Base-by-base conservation (phyloP, 2,797 vertebrate species). In the Psittacula echo region DNA sequence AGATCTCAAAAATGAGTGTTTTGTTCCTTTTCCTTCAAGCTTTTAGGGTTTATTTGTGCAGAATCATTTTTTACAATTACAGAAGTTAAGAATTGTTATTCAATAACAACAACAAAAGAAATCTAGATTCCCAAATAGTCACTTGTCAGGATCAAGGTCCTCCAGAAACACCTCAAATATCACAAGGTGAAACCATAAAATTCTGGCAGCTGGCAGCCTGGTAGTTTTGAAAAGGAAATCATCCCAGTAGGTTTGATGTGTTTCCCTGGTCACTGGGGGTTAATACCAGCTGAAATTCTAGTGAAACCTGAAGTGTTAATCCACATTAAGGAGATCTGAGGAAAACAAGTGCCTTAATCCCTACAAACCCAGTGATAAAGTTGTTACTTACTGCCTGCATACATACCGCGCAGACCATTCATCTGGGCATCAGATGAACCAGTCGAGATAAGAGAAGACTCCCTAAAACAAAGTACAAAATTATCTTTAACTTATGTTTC, bases 291-390 rank as follows among this genome's bases (percentile, higher is more conserved):
- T 87, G 80, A 85, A 93, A 85, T 80, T 80, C 65, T 74, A 68
- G 56, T 62, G 91, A 93, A 93, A 94, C 80, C 84, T 82, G 72
- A 23, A 73, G 92, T 67, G 82, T 88, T 95, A 96, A 92, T 93
- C 79, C 54, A 73, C 29, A n/a, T 86, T 92, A 93, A 89, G 77
- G 60, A 90, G 84, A 89, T 90, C 53, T 84, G 68, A 41, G 56
- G 44, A 72, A 86, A 95, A 18, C 72, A 87, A 93, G 53, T 2
- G 5, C 56, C 71, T 89, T 89, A 90, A 94, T 96, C 89, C 78
- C 19, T 2, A 1, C 41, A 91, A 83, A 77, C 68, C 47, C 44
- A 66, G 34, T 74, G 80, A 74, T 80, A 72, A 88, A 74, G 77
- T 67, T 75, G 51, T 85, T 90, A 50, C 67, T 74, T 47, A 53